Conservation (phyloP, 2,888 invertebrate genomes). For the Lithophane leautieri region DNA sequence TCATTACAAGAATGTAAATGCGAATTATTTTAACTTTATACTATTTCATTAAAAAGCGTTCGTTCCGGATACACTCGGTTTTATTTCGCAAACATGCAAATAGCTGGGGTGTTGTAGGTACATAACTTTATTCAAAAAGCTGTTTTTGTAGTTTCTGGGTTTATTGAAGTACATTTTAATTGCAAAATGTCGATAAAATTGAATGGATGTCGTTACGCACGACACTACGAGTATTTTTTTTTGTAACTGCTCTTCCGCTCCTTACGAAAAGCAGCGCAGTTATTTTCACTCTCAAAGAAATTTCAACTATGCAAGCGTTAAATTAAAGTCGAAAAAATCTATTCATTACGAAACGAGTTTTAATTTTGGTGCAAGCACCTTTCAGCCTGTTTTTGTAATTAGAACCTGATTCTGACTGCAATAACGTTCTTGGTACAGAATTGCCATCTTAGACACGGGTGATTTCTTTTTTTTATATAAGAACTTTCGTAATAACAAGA, state of each 20-base stretch:
- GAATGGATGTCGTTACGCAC: not conserved
- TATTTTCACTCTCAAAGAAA: too few relatives aligned
- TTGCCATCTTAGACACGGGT: too few relatives aligned
- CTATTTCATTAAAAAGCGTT: conserved; percentile 19
- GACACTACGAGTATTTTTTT: not conserved
- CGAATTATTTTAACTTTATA: not conserved
- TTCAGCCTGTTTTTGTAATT: too few relatives aligned
- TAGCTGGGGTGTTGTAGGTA: not conserved
- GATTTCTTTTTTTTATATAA: too few relatives aligned
- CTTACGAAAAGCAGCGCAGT: too few relatives aligned
- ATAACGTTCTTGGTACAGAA: too few relatives aligned
- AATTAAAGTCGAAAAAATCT: too few relatives aligned
- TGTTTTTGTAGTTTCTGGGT: not conserved
- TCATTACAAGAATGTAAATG: conserved; percentile 15
- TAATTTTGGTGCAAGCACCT: too few relatives aligned
- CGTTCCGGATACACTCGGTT: not conserved
- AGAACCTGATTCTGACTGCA: too few relatives aligned
- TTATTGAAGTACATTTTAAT: not conserved
- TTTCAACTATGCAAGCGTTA: too few relatives aligned
- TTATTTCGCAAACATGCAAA: conserved; percentile 32
- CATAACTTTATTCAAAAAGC: not conserved
- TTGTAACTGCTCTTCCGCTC: not conserved
- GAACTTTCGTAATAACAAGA: too few relatives aligned
- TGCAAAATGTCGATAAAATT: not conserved
- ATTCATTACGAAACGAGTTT: too few relatives aligned